These are phyloP conservation scores for Pseudachorutes palmiensis DNA, from an alignment of 1,140 invertebrate genomes.

Conservation along the genomic window DNA sequence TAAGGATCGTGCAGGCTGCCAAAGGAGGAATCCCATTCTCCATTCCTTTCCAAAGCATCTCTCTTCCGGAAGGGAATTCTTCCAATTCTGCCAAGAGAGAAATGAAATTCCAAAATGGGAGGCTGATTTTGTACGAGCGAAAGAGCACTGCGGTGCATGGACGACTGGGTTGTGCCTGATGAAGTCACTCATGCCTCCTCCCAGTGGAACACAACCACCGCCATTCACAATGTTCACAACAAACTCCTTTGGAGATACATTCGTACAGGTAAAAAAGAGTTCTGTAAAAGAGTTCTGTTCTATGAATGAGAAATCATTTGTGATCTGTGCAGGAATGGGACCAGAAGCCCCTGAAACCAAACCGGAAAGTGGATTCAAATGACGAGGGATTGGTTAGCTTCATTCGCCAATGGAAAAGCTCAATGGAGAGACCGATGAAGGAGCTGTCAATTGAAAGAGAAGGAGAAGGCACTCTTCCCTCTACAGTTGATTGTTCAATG, in stretches of 20 bases:
- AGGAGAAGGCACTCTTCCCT: not conserved
- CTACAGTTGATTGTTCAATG: constrained; percentile 6
- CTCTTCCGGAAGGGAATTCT: constrained; percentile 24
- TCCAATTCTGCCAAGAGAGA: not conserved
- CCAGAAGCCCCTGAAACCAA: constrained; percentile 5
- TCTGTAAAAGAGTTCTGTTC: not conserved
- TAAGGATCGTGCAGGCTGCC: constrained; percentile 21
- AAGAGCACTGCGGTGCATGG: constrained; percentile 29
- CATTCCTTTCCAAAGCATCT: constrained; percentile 29
- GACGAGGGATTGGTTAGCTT: constrained; percentile 14
- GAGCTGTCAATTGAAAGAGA: too few species aligned
- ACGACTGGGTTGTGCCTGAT: constrained; percentile 26
- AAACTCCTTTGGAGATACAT: constrained; percentile 29
- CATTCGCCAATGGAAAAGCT: constrained; percentile 15
- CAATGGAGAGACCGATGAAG: constrained; percentile 9
- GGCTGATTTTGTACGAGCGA: constrained; percentile 10
- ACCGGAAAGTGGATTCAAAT: not conserved
- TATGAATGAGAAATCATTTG: too few species aligned
- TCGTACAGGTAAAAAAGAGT: constrained; percentile 24
- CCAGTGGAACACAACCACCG: constrained; percentile 9
- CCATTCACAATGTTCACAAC: constrained; percentile 17
- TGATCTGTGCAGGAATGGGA: constrained; percentile 34
- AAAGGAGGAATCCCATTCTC: constrained; percentile 29
- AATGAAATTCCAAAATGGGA: constrained; percentile 11
- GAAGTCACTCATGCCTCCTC: not conserved